Evolutionary conservation across 2,888 invertebrate species (phyloP).

Genomic region (Nyleta sp.): DNA sequence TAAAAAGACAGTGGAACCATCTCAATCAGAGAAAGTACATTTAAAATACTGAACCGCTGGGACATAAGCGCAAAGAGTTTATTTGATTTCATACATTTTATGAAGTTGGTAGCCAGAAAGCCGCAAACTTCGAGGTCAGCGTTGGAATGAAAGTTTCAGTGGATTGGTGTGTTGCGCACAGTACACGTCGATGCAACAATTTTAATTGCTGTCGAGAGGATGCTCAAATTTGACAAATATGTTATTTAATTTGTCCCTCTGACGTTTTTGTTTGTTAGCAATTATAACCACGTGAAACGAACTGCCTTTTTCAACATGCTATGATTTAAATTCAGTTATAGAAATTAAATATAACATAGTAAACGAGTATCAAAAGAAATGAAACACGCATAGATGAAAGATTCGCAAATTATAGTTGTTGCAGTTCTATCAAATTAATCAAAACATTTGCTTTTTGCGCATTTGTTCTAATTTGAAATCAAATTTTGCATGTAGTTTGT

Average conservation of each 20-base stretch:
- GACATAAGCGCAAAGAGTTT: constrained; percentile 14
- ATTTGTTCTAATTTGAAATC: constrained; percentile 1
- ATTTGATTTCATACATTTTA: constrained; percentile 19
- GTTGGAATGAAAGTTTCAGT: too few species aligned
- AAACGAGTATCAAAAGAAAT: neutral
- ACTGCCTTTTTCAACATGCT: too few species aligned
- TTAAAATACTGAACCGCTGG: neutral
- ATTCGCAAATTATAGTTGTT: constrained; percentile 16
- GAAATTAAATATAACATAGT: too few species aligned
- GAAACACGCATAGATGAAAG: constrained; percentile 13
- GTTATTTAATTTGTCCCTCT: too few species aligned
- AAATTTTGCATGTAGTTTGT: neutral
- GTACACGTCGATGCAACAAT: too few species aligned
- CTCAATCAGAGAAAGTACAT: neutral
- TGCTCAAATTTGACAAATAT: too few species aligned
- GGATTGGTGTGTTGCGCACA: too few species aligned
- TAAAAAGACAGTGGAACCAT: too few species aligned
- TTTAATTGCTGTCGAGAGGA: too few species aligned
- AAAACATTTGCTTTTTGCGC: constrained; percentile 1
- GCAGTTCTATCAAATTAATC: constrained; percentile 6
- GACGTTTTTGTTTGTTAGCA: too few species aligned
- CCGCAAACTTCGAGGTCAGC: neutral
- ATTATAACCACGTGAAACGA: too few species aligned
- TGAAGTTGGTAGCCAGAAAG: neutral
- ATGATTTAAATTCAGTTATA: too few species aligned